Conservation (phyloP, 64 coral and sea anemone species). For the Stylophora pistillata region DNA sequence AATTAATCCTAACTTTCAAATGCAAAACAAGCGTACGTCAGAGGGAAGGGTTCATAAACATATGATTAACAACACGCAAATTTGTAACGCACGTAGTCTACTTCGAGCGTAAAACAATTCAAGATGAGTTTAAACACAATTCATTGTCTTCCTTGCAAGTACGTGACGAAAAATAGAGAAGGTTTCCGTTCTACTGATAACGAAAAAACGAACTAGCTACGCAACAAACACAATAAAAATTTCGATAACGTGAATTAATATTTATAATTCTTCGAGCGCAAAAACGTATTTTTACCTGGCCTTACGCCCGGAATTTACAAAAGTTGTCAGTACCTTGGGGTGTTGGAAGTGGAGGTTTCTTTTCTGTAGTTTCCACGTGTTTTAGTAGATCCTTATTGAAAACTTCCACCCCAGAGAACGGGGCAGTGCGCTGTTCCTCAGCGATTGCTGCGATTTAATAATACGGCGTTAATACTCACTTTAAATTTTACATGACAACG, state of each 20-base stretch:
- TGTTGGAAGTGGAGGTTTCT: constrained; percentile 50
- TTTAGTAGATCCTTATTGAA: constrained; percentile 57
- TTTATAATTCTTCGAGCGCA: not conserved
- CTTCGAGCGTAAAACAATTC: not conserved
- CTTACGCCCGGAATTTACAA: not conserved
- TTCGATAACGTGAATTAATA: not conserved
- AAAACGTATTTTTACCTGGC: not conserved
- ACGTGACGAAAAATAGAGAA: not conserved
- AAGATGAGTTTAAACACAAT: not conserved
- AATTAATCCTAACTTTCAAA: not conserved
- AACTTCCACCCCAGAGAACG: constrained; percentile 73
- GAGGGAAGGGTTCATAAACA: not conserved
- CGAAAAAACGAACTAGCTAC: not conserved
- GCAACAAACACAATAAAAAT: not conserved
- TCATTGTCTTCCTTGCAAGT: not conserved
- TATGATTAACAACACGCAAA: not conserved
- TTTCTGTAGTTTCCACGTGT: constrained; percentile 55
- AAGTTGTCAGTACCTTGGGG: constrained; percentile 46
- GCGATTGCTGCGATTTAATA: constrained; percentile 30
- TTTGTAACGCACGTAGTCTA: not conserved
- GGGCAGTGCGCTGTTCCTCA: constrained; percentile 63
- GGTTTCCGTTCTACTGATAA: not conserved
- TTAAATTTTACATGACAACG: not conserved
- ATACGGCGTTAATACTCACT: not conserved
- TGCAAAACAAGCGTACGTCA: not conserved